A percentile compares a stretch with the other conserved stretches of the same genome.
phyloP scores from a whole-genome alignment of 2,888 invertebrate species.

The Drosophila quinaria region DNA sequence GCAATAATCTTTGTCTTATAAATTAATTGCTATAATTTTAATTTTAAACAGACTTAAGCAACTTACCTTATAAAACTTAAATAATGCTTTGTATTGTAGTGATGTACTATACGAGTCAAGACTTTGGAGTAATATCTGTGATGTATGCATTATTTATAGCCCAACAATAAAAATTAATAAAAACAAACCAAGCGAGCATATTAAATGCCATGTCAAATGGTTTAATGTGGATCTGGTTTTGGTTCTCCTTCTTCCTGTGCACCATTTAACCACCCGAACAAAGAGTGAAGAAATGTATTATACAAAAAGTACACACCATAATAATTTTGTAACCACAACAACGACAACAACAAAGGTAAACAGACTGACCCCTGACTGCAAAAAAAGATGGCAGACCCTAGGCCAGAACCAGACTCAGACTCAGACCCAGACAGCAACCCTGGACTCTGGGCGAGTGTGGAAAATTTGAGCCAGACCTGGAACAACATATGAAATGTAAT shows the following conservation, averaged over 20 bases:
- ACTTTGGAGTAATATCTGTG: background rate
- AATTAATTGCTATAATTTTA: too few relatives aligned
- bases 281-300: slow-evolving; percentile 5
- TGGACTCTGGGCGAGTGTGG: slow-evolving; percentile 26
- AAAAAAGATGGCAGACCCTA: slow-evolving; percentile 49
- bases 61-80: background rate
- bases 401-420: background rate
- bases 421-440: background rate
- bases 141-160: slow-evolving; percentile 43
- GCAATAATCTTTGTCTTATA: too few relatives aligned
- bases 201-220: slow-evolving; percentile 80
- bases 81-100: background rate
- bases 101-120: background rate
- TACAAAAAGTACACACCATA: slow-evolving; percentile 49
- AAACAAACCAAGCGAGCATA: slow-evolving; percentile 64
- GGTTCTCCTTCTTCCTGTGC: background rate
- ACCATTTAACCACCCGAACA: slow-evolving; percentile 58
- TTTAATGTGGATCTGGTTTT: slow-evolving; percentile 63
- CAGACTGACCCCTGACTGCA: slow-evolving; percentile 54
- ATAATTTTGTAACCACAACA: slow-evolving; percentile 75
- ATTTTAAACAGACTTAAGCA: background rate
- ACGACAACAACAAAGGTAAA: slow-evolving; percentile 65
- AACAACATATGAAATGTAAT: slow-evolving; percentile 71
- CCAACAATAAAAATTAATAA: slow-evolving; percentile 41
- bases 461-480: slow-evolving; percentile 61